These are phyloP conservation scores for Chlorops oryzae DNA, from an alignment of 1,140 invertebrate genomes.

Conservation along the genomic window DNA sequence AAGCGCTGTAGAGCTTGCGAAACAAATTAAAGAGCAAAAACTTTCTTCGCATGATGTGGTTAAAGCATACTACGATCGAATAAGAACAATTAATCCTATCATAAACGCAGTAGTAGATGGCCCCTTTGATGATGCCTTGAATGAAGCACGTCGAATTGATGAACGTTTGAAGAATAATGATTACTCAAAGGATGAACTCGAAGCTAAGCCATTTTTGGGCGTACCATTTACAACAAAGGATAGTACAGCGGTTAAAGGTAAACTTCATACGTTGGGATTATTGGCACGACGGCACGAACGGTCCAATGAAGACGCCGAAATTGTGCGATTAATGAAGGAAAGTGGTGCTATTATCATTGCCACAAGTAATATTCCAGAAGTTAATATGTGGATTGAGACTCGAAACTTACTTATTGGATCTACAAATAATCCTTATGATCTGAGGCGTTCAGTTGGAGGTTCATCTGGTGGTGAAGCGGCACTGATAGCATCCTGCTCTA, in stretches of 20 bases:
- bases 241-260: slow-evolving; percentile 54
- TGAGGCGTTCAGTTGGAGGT: slow-evolving; percentile 73
- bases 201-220: slow-evolving; percentile 65
- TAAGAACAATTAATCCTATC: slow-evolving; percentile 69
- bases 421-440: slow-evolving; percentile 89
- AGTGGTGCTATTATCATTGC: slow-evolving; percentile 84
- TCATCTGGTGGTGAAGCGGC: slow-evolving; percentile 77
- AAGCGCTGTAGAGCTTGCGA: slow-evolving; percentile 59
- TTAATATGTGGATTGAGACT: slow-evolving; percentile 69
- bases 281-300: slow-evolving; percentile 51
- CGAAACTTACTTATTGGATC: slow-evolving; percentile 87
- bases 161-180: slow-evolving; percentile 54
- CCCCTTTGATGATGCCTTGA: slow-evolving; percentile 65
- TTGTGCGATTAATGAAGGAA: slow-evolving; percentile 63
- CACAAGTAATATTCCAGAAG: slow-evolving; percentile 90
- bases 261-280: slow-evolving; percentile 64
- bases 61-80: slow-evolving; percentile 66
- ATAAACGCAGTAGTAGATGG: slow-evolving; percentile 79
- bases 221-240: slow-evolving; percentile 75
- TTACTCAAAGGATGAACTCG: slow-evolving; percentile 53
- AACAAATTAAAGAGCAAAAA: slow-evolving; percentile 59
- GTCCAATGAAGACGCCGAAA: slow-evolving; percentile 68
- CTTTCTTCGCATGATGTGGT: slow-evolving; percentile 67
- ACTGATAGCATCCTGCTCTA: slow-evolving; percentile 66
- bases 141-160: slow-evolving; percentile 70